Percentiles rank a stretch among this genome's conserved stretches.
Conservation (phyloP, 2,113 vertebrate species). For the Ictalurus furcatus region DNA sequence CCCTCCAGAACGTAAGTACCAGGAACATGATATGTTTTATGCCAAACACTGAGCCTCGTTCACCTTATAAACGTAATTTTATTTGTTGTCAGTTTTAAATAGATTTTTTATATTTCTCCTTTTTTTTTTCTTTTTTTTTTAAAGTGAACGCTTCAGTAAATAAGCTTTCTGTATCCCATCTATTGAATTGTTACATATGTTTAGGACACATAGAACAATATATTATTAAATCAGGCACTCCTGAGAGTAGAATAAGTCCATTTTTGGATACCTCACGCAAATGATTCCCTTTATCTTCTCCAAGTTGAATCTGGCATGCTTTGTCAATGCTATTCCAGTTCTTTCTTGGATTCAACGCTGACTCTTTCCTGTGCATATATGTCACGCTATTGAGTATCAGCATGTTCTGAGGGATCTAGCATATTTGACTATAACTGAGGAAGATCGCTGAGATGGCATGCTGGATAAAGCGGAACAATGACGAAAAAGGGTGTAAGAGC, state of each 20-base stretch:
- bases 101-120: background rate
- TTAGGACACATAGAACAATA: background rate
- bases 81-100: background rate
- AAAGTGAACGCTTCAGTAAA: background rate
- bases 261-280: background rate
- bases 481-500: no score
- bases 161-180: background rate
- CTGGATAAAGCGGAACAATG: background rate
- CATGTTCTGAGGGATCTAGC: background rate
- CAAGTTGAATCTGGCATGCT: background rate
- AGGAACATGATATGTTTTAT: background rate
- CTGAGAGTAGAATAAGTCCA: background rate
- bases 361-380: background rate
- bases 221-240: background rate
- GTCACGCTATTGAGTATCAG: background rate
- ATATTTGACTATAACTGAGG: background rate
- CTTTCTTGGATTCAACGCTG: background rate
- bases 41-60: background rate
- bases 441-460: background rate
- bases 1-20: background rate
- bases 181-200: background rate
- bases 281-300: conserved; percentile 7
- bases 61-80: conserved; percentile 6
- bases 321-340: background rate
- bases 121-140: background rate